Conservation (phyloP, 2,113 vertebrate genomes). For the Nansenia antarctica region DNA sequence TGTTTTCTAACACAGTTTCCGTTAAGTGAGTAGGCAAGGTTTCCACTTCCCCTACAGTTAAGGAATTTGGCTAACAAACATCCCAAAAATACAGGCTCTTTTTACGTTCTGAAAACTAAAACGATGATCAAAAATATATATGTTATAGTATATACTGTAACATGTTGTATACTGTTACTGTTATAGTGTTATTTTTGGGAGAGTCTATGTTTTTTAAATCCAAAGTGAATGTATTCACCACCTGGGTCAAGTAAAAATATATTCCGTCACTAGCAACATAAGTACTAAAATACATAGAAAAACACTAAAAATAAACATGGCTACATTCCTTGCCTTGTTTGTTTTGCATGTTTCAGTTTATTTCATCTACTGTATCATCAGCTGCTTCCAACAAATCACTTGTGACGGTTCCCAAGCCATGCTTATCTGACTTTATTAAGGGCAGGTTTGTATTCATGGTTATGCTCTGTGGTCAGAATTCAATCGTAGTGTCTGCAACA, state of each 20-base stretch:
- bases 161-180: too few species aligned
- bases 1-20: too few species aligned
- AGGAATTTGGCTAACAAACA: not conserved
- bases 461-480: not conserved
- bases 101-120: too few species aligned
- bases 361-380: not conserved
- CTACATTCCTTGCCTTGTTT: not conserved
- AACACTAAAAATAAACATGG: not conserved
- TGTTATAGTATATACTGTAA: too few species aligned
- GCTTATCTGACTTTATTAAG: not conserved
- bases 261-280: not conserved
- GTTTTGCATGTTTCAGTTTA: not conserved
- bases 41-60: not conserved
- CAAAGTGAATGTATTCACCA: conserved; percentile 8
- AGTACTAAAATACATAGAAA: not conserved
- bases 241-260: conserved; percentile 1
- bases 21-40: not conserved
- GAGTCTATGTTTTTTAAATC: too few species aligned
- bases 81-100: not conserved
- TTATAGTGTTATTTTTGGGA: too few species aligned
- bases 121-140: too few species aligned
- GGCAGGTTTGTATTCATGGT: not conserved
- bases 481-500: not conserved
- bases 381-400: not conserved
- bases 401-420: not conserved